phyloP scores from a whole-genome alignment of 2,797 vertebrate species.

The Pseudochirops corinnae region DNA sequence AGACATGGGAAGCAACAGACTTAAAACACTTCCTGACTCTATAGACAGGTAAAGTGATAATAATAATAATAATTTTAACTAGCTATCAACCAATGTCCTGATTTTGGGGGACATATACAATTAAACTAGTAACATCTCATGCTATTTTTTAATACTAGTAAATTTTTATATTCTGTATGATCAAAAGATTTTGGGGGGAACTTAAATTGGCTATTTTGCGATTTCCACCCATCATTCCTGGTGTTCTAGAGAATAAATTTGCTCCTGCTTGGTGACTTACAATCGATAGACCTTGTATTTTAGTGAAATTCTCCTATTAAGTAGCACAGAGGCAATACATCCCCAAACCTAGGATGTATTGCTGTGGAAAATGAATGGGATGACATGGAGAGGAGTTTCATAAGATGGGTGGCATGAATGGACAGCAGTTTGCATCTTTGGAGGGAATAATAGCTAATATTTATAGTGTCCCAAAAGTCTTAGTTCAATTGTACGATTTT shows the following conservation, averaged over 20 bases:
- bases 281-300: background rate
- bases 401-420: background rate
- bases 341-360: background rate
- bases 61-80: background rate
- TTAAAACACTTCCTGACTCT: conserved; percentile 90
- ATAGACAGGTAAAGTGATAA: conserved; percentile 89
- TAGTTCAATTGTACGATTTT: background rate
- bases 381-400: background rate
- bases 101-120: conserved; percentile 14
- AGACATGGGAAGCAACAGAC: conserved; percentile 94
- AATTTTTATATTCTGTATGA: conserved; percentile 40
- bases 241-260: background rate
- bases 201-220: background rate
- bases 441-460: background rate
- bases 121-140: background rate
- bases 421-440: background rate
- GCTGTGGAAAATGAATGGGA: background rate
- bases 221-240: background rate
- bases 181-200: background rate
- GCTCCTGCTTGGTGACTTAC: background rate
- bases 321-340: background rate
- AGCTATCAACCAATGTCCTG: background rate
- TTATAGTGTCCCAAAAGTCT: background rate
- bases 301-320: background rate
- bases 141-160: background rate